Evolutionary conservation across 2,113 vertebrate genomes (phyloP), one percentile per base, ranked within the genome.

Genomic region (Tachuris rubrigastra): DNA sequence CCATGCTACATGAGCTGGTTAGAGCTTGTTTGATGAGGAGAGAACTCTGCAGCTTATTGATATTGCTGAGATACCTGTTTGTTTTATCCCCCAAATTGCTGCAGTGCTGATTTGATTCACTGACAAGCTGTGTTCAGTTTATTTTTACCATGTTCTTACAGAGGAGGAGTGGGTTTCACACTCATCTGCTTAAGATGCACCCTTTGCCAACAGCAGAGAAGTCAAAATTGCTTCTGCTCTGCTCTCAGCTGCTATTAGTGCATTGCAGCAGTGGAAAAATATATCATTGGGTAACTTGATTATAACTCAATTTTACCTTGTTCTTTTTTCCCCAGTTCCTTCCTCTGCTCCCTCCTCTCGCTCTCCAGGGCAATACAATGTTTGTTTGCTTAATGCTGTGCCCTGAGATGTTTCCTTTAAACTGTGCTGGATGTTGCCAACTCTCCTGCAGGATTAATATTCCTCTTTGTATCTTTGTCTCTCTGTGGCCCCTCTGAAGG

Each of bases 121-220:
- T 37, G 39, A 3, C 39, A 85, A 53, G 12, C n/a, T 63, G 6
- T 49, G 14, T 82, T 74, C 8, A 25, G 56, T 77, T 91, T 60
- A 69, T 77, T 93, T 85, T 93, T 85, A 33, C 31, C 2, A 0
- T 69, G 2, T 28, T 68, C 82, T 87, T 60, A 17, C 24, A 5
- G 50, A 56, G 63, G 53, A 39, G 37, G 23, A 60, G 19, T 66
- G 6, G 42, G 31, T 30, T 80, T 80, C 24, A 56, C 6, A 19
- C n/a, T 65, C 9, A 0, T 0, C 1, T 69, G 11, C 28, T 74
- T 39, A 16, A 59, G 58, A 42, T 52, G 12, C 1, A 7, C 21
- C 9, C 30, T 76, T 89, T 86, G 58, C 30, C 25, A 79, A 12
- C 5, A 67, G 44, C 27, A 72, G 22, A 5, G 20, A 20, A 62